phyloP scores from a whole-genome alignment of 2,888 invertebrate species.

The Stenchaetothrips biformis region DNA sequence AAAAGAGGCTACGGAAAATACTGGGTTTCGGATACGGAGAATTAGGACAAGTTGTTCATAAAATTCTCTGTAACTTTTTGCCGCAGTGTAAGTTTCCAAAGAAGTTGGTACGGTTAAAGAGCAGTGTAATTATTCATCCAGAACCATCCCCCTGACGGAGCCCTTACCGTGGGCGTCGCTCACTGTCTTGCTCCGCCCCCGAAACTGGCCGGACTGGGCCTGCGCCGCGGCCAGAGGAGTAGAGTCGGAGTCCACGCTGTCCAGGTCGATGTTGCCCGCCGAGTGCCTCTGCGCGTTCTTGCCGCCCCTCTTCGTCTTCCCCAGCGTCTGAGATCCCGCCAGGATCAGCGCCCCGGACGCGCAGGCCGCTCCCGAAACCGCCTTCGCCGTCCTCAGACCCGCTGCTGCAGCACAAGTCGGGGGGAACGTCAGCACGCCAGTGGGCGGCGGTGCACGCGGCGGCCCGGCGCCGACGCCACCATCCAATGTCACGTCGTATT shows the following conservation, averaged over 20 bases:
- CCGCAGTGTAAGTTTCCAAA: too few species aligned
- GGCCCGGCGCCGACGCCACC: not conserved
- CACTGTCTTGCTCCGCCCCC: constrained; percentile 85
- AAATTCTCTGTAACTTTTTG: too few species aligned
- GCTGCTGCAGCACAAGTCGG: constrained; percentile 29
- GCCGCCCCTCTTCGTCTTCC: constrained; percentile 68
- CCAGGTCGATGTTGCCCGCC: constrained; percentile 79
- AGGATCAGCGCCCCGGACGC: constrained; percentile 47
- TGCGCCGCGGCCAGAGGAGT: constrained; percentile 43
- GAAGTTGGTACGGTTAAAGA: too few species aligned
- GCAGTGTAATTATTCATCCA: too few species aligned
- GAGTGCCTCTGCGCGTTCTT: constrained; percentile 74
- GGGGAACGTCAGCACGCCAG: too few species aligned
- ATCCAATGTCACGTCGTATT: too few species aligned
- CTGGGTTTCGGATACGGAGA: too few species aligned
- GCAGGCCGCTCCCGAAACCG: constrained; percentile 30
- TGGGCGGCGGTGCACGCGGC: not conserved
- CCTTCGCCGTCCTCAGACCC: constrained; percentile 37
- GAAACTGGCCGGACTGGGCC: constrained; percentile 55
- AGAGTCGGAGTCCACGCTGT: constrained; percentile 44
- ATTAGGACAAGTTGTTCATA: too few species aligned
- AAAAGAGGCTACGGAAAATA: too few species aligned
- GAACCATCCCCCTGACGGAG: too few species aligned
- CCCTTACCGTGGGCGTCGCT: constrained; percentile 71
- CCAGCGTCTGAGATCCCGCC: constrained; percentile 75